Conservation (phyloP, 2,888 invertebrate genomes). For the Cremastinae sp. region DNA sequence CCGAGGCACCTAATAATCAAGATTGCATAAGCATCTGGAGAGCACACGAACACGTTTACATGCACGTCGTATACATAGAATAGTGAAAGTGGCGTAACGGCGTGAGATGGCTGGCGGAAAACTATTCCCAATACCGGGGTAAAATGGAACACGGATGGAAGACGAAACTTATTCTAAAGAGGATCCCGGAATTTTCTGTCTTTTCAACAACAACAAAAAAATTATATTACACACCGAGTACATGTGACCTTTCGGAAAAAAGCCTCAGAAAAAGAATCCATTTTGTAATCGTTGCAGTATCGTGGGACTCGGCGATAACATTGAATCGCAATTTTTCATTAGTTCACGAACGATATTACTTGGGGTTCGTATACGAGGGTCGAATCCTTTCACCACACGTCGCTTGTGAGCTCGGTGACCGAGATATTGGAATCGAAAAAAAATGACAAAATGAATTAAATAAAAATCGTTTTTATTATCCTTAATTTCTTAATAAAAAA, state of each 20-base stretch:
- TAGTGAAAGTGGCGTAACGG: slow-evolving; percentile 52
- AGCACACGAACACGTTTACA: not conserved
- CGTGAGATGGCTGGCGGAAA: slow-evolving; percentile 30
- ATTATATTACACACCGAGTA: too few species aligned
- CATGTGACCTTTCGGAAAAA: not conserved
- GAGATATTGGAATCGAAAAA: slow-evolving; percentile 16
- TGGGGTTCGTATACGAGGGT: slow-evolving; percentile 21
- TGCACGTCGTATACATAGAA: slow-evolving; percentile 5
- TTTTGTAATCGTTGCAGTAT: slow-evolving; percentile 14
- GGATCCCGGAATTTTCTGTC: too few species aligned
- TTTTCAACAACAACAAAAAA: too few species aligned
- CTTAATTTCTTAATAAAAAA: too few species aligned
- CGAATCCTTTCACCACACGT: slow-evolving; percentile 40
- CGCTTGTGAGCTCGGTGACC: slow-evolving; percentile 20
- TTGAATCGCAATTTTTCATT: slow-evolving; percentile 36
- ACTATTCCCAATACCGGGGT: not conserved
- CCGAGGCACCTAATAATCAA: slow-evolving; percentile 16
- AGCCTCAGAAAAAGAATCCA: not conserved
- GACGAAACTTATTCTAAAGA: too few species aligned
- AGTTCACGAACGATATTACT: slow-evolving; percentile 30
- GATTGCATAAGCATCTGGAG: slow-evolving; percentile 40
- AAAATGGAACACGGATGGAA: slow-evolving; percentile 6
- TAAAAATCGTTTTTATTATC: too few species aligned
- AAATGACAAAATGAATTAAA: slow-evolving; percentile 7
- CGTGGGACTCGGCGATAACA: slow-evolving; percentile 36